Conservation (phyloP, 1,140 invertebrate genomes). For the Bombus waltoni region DNA sequence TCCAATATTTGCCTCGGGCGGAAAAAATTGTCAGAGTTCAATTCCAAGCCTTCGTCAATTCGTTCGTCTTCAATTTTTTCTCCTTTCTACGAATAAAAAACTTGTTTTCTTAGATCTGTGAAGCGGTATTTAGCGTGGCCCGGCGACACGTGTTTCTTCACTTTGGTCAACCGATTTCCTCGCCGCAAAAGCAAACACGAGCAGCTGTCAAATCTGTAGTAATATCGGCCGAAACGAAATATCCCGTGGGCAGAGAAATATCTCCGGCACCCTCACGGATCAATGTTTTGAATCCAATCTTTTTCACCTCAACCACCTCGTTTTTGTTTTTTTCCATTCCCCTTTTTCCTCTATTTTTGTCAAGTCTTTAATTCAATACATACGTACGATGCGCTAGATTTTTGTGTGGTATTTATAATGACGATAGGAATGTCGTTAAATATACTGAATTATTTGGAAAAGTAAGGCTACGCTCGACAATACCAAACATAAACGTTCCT, state of each 20-base stretch:
- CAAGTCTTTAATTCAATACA: not conserved
- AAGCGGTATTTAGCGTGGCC: not conserved
- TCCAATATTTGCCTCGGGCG: not conserved
- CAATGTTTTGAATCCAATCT: slow-evolving; percentile 29
- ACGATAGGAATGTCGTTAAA: no score
- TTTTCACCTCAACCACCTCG: slow-evolving; percentile 3
- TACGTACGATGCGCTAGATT: not conserved
- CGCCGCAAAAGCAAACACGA: slow-evolving; percentile 61
- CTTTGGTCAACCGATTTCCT: slow-evolving; percentile 57
- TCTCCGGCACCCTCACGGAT: not conserved
- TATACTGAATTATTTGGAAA: no score
- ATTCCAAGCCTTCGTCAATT: not conserved
- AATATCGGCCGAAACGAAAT: slow-evolving; percentile 51
- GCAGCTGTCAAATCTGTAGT: slow-evolving; percentile 61
- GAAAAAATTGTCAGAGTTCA: not conserved
- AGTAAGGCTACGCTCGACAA: no score
- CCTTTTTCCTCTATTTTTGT: not conserved
- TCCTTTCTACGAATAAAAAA: not conserved
- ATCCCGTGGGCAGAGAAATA: slow-evolving; percentile 46
- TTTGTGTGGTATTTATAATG: not conserved
- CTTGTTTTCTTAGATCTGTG: slow-evolving; percentile 30
- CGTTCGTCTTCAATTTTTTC: not conserved
- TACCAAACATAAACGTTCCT: no score
- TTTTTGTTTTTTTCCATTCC: not conserved
- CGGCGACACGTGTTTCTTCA: slow-evolving; percentile 61